Percentiles rank a stretch among this genome's conserved stretches.
These are phyloP conservation scores for Alcedo quadribrachys DNA, from an alignment of 2,797 vertebrate species.

Conservation along the genomic window DNA sequence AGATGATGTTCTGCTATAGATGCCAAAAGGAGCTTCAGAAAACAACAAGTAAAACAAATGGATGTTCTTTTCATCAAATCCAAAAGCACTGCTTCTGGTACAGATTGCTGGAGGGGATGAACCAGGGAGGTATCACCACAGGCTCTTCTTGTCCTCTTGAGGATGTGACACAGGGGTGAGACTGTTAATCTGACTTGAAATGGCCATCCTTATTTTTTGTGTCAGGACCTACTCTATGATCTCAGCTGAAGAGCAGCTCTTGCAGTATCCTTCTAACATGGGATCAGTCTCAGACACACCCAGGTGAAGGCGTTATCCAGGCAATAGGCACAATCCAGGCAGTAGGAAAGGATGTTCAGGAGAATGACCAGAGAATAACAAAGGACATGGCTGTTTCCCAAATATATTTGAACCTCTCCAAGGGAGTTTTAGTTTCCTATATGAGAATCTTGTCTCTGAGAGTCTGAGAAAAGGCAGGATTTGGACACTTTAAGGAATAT, in stretches of 20 bases:
- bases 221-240: background rate
- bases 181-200: background rate
- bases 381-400: background rate
- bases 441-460: background rate
- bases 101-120: accelerated
- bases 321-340: background rate
- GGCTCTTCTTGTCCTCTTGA: background rate
- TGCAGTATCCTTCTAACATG: background rate
- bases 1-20: background rate
- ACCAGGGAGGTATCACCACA: background rate
- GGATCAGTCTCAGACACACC: background rate
- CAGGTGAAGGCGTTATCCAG: background rate
- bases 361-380: background rate
- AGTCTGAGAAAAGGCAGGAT: background rate
- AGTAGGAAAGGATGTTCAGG: background rate
- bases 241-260: background rate
- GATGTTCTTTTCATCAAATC: background rate
- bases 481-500: background rate
- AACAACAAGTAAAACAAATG: background rate
- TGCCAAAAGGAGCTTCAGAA: background rate
- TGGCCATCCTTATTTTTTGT: background rate
- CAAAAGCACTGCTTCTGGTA: background rate
- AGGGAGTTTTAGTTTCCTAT: background rate
- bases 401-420: background rate
- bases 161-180: background rate